Percentiles rank a stretch among this genome's conserved stretches.
These are phyloP conservation scores for Calliopum simillimum DNA, from an alignment of 2,888 invertebrate genomes.

Conservation along the genomic window DNA sequence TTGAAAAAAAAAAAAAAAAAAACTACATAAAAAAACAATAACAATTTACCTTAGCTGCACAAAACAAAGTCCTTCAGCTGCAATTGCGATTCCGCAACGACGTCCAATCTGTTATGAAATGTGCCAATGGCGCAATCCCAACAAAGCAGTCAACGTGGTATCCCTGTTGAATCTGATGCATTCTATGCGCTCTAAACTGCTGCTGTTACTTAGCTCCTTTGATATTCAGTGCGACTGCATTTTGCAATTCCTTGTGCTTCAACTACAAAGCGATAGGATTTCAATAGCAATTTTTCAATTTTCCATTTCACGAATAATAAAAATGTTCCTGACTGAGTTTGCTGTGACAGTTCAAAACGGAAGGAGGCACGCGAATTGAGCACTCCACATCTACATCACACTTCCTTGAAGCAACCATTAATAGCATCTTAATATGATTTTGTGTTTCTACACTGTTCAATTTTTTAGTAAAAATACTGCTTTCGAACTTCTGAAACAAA, in stretches of 20 bases:
- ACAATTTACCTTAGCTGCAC: not conserved
- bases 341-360: not conserved
- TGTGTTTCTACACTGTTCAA: too few relatives aligned
- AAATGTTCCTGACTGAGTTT: not conserved
- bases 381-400: not conserved
- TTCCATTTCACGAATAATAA: slow-evolving; percentile 7
- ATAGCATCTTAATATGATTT: too few relatives aligned
- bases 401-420: too few relatives aligned
- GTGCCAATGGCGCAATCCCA: slow-evolving; percentile 6
- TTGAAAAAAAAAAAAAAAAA: not conserved
- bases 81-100: slow-evolving; percentile 10
- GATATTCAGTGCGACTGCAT: slow-evolving; percentile 3
- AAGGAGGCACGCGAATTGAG: not conserved
- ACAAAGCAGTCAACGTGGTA: not conserved
- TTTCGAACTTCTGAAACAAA: too few relatives aligned
- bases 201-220: not conserved
- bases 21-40: not conserved
- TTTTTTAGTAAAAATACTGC: too few relatives aligned
- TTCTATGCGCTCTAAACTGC: not conserved
- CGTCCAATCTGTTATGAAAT: slow-evolving; percentile 11
- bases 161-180: not conserved
- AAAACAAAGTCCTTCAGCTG: not conserved
- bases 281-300: slow-evolving; percentile 30
- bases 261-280: slow-evolving; percentile 17
- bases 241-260: slow-evolving; percentile 23